Percentiles rank a stretch among this genome's conserved stretches.
phyloP scores from a whole-genome alignment of 2,113 vertebrate genomes.

The Martes martes region DNA sequence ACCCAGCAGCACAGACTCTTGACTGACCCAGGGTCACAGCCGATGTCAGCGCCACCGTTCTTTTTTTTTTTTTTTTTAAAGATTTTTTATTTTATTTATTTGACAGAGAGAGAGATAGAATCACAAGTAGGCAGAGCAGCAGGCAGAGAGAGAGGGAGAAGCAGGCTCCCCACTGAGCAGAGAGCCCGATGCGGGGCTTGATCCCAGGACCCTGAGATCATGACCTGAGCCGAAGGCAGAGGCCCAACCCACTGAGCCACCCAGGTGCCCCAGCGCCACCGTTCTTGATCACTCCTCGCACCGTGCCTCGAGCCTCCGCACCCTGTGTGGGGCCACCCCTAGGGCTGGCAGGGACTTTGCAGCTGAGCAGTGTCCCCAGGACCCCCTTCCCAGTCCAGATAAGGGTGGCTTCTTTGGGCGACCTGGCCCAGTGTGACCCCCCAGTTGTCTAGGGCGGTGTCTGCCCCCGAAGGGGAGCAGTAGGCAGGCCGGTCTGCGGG shows the following conservation, averaged over 20 bases:
- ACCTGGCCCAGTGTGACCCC: background rate
- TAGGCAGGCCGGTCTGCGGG: background rate
- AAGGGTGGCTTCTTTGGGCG: background rate
- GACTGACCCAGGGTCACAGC: background rate
- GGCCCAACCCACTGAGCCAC: too few relatives aligned
- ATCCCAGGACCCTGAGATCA: too few relatives aligned
- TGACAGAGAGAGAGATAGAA: too few relatives aligned
- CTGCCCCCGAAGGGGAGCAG: background rate
- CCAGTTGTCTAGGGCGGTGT: background rate
- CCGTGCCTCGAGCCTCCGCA: accelerated
- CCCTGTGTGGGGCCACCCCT: background rate
- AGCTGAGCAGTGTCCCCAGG: background rate
- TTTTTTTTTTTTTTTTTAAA: too few relatives aligned
- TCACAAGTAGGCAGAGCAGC: too few relatives aligned
- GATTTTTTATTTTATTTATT: too few relatives aligned
- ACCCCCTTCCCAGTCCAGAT: too few relatives aligned
- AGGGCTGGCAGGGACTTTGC: background rate
- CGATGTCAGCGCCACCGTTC: background rate
- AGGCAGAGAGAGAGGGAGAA: too few relatives aligned
- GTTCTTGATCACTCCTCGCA: accelerated
- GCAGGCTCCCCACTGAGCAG: too few relatives aligned
- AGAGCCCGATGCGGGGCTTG: too few relatives aligned
- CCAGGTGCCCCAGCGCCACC: background rate
- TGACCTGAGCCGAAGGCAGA: too few relatives aligned
- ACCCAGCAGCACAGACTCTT: background rate